Evolutionary conservation across 2,113 vertebrate genomes (phyloP).

Genomic region (Romanogobio albipinnatus): DNA sequence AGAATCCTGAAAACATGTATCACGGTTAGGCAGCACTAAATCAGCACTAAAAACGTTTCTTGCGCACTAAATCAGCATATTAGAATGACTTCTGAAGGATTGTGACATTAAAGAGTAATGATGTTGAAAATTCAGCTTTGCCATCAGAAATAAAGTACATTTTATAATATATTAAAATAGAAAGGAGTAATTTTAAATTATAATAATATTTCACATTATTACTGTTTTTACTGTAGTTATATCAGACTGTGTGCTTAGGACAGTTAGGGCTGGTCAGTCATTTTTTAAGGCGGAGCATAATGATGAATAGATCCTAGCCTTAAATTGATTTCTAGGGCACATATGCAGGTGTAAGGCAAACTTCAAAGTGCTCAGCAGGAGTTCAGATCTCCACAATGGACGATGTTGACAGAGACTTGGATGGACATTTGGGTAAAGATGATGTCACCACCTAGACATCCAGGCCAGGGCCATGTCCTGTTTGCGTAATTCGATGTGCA

Average conservation of each 20-base stretch:
- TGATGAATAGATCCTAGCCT: background rate
- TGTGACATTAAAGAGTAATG: background rate
- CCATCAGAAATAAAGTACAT: no score
- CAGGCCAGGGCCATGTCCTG: slow-evolving; percentile 25
- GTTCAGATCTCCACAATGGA: slow-evolving; percentile 29
- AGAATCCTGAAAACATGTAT: no score
- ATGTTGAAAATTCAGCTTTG: background rate
- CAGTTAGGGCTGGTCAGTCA: background rate
- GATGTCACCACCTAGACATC: slow-evolving; percentile 43
- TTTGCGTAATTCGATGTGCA: slow-evolving; percentile 48
- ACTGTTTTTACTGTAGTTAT: no score
- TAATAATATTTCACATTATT: no score
- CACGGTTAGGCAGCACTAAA: no score
- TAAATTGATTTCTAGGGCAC: background rate
- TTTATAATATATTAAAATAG: no score
- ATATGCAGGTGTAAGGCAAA: slow-evolving; percentile 40
- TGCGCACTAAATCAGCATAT: background rate
- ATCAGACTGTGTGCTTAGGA: background rate
- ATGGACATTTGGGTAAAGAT: slow-evolving; percentile 38
- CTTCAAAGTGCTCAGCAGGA: slow-evolving; percentile 38
- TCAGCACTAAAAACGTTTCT: background rate
- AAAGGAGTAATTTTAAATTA: no score
- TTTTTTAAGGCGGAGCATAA: background rate
- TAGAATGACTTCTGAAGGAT: background rate
- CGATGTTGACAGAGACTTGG: slow-evolving; percentile 47